These are phyloP conservation scores for Euglossa dilemma DNA, from an alignment of 1,140 invertebrate genomes.

Conservation along the genomic window DNA sequence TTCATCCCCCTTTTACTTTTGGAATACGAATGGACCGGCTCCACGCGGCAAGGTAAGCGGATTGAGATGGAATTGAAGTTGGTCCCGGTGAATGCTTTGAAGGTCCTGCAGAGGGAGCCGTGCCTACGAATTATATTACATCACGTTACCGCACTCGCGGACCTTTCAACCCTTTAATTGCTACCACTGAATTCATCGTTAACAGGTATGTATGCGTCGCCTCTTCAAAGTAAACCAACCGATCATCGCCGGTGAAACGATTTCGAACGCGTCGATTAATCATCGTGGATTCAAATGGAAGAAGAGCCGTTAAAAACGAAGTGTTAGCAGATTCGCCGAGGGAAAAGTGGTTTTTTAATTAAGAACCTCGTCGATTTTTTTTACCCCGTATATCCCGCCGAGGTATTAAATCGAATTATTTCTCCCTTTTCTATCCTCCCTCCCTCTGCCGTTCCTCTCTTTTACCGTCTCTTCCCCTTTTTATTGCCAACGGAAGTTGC, in stretches of 20 bases:
- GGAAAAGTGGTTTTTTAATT: constrained; percentile 19
- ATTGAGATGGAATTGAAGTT: constrained; percentile 76
- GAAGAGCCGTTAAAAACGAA: constrained; percentile 35
- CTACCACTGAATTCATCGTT: constrained; percentile 66
- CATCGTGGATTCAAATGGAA: constrained; percentile 53
- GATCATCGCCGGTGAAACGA: constrained; percentile 62
- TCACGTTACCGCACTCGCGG: constrained; percentile 57
- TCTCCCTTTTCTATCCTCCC: too few species aligned
- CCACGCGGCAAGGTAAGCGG: constrained; percentile 69
- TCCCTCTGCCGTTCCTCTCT: too few species aligned
- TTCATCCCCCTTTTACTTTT: constrained; percentile 67
- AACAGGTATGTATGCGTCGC: constrained; percentile 56
- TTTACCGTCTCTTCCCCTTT: too few species aligned
- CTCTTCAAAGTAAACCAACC: constrained; percentile 69
- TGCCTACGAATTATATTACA: constrained; percentile 69
- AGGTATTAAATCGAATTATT: not conserved
- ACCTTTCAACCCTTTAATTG: constrained; percentile 73
- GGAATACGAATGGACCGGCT: constrained; percentile 66
- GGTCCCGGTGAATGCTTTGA: constrained; percentile 70
- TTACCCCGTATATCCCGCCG: not conserved
- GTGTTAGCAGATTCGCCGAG: not conserved
- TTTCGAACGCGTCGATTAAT: constrained; percentile 66
- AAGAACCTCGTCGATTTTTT: not conserved
- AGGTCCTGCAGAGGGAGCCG: constrained; percentile 53
- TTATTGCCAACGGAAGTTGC: not conserved